phyloP scores from a whole-genome alignment of 1,140 invertebrate species.

The Archivesica marissinica region DNA sequence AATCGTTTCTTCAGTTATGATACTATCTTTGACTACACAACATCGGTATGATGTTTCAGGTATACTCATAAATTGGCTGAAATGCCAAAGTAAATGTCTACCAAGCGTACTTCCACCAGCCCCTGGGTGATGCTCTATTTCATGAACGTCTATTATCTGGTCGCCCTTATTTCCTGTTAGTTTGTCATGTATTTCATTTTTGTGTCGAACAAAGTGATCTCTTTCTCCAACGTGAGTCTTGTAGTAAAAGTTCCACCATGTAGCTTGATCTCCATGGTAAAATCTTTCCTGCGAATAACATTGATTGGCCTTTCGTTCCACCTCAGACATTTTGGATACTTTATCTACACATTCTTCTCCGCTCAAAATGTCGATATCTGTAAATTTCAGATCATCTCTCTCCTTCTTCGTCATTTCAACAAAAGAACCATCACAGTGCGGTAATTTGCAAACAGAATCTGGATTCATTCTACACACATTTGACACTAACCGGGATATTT shows the following conservation, averaged over 20 bases:
- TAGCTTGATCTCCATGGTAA: background rate
- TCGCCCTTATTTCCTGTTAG: background rate
- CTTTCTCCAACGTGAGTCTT: slow-evolving; percentile 10
- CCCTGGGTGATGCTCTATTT: slow-evolving; percentile 42
- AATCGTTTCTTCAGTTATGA: slow-evolving; percentile 18
- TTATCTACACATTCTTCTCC: slow-evolving; percentile 28
- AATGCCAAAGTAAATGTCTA: slow-evolving; percentile 40
- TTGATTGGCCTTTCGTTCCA: background rate
- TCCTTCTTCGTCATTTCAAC: slow-evolving; percentile 1
- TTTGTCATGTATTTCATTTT: background rate
- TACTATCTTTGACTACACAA: background rate
- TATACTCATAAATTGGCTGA: slow-evolving; percentile 20
- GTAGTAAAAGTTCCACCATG: slow-evolving; percentile 53
- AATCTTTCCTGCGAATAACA: background rate
- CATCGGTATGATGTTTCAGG: slow-evolving; percentile 25
- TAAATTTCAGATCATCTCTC: background rate
- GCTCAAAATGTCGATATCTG: slow-evolving; percentile 17
- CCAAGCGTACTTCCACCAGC: slow-evolving; percentile 50
- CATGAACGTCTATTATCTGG: background rate
- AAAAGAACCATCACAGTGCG: background rate
- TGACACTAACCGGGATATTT: background rate
- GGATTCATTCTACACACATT: background rate
- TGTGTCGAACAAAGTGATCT: background rate
- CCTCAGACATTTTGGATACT: background rate
- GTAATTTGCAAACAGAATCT: background rate